Base-by-base conservation (phyloP, 2,888 invertebrate genomes). In the Synanthedon formicaeformis region DNA sequence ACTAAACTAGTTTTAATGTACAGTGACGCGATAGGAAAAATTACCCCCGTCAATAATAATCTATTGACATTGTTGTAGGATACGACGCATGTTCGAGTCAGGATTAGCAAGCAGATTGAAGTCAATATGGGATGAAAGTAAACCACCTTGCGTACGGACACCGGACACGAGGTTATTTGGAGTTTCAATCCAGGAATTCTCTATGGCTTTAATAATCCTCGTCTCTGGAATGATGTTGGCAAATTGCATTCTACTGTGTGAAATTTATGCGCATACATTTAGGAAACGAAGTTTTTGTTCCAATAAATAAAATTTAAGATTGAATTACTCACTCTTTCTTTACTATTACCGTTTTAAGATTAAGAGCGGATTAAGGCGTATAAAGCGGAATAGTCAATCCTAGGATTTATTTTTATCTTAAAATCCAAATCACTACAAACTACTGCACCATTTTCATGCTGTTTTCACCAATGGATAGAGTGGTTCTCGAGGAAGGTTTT, bases 71-170 rank as follows among this genome's bases (percentile, higher is more conserved):
- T 34, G 2, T 34, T 34, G 34, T 66, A 92, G 92, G 14, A 82
- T 91, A 51, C 82, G 90, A 12, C 89, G 88, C 60, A 82, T 89
- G 58, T 79, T 78, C 13, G 92, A 92, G 67, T 72, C 86, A 0
- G 92, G 92, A 0, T 64, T 92, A n/a, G 84, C 90, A 74, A 71
- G 79, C 4, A 88, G 91, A 52, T 82, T 91, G 51, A 78, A 85
- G 56, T 81, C 87, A 14, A 64, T 84, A 52, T 91, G 91, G 90
- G 90, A 91, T 65, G 89, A 88, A 27, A 75, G 81, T 0, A 90
- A 88, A 63, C 92, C 92, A 0, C 75, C 76, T 0, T 92, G 92
- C 63, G 85, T 90, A 2, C 75, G 77, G 48, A 78, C 81, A 0
- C 81, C 83, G 0, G 88, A 88, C 59, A 70, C 80, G 48, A 76